Conservation (phyloP, 2,113 vertebrate species). For the Trematomus loennbergii region DNA sequence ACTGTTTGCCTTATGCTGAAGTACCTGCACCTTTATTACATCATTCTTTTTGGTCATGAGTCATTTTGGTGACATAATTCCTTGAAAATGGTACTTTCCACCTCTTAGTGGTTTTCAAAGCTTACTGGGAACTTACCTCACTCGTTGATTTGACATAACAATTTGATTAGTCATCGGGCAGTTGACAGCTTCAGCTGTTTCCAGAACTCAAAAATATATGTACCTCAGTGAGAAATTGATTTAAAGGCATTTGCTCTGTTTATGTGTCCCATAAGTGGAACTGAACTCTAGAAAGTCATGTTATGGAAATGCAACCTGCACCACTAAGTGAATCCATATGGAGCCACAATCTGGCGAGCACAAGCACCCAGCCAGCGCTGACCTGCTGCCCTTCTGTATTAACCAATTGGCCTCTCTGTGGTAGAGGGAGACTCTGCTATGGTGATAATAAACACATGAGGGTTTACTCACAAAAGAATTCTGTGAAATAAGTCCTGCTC, state of each 20-base stretch:
- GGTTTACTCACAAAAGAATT: background rate
- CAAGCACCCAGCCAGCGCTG: conserved; percentile 30
- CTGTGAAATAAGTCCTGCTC: background rate
- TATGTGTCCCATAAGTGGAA: conserved; percentile 59
- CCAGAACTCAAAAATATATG: conserved; percentile 20
- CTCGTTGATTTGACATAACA: conserved; percentile 47
- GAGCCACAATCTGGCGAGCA: conserved; percentile 38
- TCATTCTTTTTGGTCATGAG: too few species aligned
- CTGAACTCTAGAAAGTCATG: conserved; percentile 49
- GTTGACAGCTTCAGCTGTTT: conserved; percentile 54
- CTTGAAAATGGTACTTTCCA: conserved; percentile 23
- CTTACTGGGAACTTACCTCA: conserved; percentile 43
- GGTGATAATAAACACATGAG: background rate
- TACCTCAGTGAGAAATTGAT: conserved; percentile 43
- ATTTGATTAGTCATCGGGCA: conserved; percentile 40
- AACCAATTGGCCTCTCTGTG: conserved; percentile 27
- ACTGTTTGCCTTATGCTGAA: conserved; percentile 48
- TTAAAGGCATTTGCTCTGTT: conserved; percentile 63
- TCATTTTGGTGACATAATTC: conserved; percentile 47
- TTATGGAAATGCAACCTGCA: conserved; percentile 69
- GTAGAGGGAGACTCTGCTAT: conserved; percentile 1
- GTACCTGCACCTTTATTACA: conserved; percentile 56
- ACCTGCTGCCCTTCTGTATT: conserved; percentile 48
- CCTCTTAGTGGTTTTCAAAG: conserved; percentile 34
- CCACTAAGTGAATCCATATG: conserved; percentile 72